Base-by-base conservation (phyloP, 2,888 invertebrate species). In the Linnaemya tessellans region DNA sequence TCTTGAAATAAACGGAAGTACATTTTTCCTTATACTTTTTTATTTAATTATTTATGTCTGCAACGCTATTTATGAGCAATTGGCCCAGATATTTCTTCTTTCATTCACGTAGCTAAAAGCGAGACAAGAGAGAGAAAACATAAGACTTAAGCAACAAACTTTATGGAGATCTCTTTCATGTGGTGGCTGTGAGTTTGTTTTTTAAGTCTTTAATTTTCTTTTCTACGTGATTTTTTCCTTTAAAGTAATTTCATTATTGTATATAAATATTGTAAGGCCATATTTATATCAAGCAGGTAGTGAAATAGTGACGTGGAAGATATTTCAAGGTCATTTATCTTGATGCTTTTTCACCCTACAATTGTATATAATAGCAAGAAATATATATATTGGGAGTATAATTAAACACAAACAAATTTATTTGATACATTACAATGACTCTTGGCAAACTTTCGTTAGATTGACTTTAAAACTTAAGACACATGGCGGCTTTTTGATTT, bases 141-240 rank as follows among this genome's bases (percentile, higher is more conserved):
- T 90, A 90, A 90, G 90, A 90, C 88, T 90, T 83, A 87, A 84
- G 84, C 88, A 84, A 85, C 89, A 80, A 90, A 71, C 84, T 35
- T 22, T 5, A 15, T 56, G 20, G 11, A 56, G 25, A 68, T 64
- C 46, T 56, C 30, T n/a, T 46, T 22, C 38, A 20, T 58, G 22
- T 35, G 46, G 0, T 8, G 38, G 46, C 1, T 22, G 7, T 13
- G 1, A 4, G 49, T 70, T 51, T 70, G 38, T 62, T 60, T 73
- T 56, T 51, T 60, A 79, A 58, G 62, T 73, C 35, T 80, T 64
- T 62, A 3, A 3, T 20, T 75, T 41, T 11, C 2, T 41, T 70
- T 62, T 62, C 18, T 46, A 10, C 7, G 1, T 8, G 13, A 3
- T 49, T 74, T 51, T 10, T n/a, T 30, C 35, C 18, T 56, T 41